Conservation (phyloP, 92 coral and sea anemone species). For the Hydrozoanthus gracilis region DNA sequence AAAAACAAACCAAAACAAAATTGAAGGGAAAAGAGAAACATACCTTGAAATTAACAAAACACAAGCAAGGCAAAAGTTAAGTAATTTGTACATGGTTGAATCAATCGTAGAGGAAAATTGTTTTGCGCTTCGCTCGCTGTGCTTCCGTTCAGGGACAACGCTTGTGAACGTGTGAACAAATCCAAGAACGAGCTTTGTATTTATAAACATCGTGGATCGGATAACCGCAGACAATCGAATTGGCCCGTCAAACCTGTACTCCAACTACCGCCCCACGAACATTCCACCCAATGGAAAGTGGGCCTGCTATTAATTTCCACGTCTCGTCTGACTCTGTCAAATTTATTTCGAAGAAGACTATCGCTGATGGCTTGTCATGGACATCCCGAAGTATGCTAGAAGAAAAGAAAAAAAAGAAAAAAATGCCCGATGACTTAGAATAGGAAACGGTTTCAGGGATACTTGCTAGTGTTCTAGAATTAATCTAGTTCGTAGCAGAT, state of each 20-base stretch:
- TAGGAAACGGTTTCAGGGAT: not conserved
- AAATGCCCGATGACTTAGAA: not conserved
- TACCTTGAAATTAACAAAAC: constrained; percentile 19
- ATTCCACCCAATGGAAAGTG: constrained; percentile 12
- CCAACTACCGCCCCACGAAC: not conserved
- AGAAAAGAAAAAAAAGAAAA: not conserved
- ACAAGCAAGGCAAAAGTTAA: constrained; percentile 4
- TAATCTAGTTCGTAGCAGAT: not conserved
- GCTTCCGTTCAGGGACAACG: constrained; percentile 32
- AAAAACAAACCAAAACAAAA: constrained; percentile 11
- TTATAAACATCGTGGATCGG: constrained; percentile 20
- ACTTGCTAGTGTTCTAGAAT: not conserved
- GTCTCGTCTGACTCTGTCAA: not conserved
- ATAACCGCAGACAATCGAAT: constrained; percentile 40
- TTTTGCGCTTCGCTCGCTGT: not conserved
- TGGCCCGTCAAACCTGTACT: constrained; percentile 28
- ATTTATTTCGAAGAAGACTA: too few species aligned
- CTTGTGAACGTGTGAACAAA: constrained; percentile 18
- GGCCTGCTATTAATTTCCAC: not conserved
- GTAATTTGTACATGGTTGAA: constrained; percentile 9
- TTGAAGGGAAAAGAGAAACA: not conserved
- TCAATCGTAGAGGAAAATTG: not conserved
- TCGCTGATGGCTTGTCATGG: not conserved
- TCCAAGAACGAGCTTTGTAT: constrained; percentile 10
- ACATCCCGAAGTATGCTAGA: not conserved